These are phyloP conservation scores for Folsomia candida DNA, from an alignment of 2,888 invertebrate species.

Conservation along the genomic window DNA sequence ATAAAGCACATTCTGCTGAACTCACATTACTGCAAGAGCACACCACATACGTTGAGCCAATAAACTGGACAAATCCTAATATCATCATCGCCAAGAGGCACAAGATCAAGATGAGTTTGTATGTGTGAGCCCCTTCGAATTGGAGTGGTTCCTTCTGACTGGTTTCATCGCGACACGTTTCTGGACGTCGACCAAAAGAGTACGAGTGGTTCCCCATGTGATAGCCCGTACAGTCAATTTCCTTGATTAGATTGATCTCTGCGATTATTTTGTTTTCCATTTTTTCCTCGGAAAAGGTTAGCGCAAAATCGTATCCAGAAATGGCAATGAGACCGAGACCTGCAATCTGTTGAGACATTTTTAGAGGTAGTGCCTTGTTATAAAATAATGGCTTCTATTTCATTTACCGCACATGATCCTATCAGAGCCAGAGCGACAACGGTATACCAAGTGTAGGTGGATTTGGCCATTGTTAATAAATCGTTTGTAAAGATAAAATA, in stretches of 20 bases:
- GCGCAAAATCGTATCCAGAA: background rate
- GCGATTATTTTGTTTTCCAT: background rate
- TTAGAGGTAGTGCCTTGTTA: background rate
- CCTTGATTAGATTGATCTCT: constrained; percentile 7
- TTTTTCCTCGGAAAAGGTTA: constrained; percentile 2
- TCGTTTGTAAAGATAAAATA: too few species aligned
- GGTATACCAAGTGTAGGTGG: constrained; percentile 7
- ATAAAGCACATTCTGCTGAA: background rate
- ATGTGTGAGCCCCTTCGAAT: constrained; percentile 1
- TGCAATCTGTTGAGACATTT: background rate
- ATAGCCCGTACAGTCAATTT: background rate
- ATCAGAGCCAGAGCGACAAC: background rate
- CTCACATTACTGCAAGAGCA: constrained; percentile 3
- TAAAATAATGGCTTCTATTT: too few species aligned
- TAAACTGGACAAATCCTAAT: constrained; percentile 9
- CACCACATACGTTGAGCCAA: background rate
- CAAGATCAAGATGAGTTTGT: background rate
- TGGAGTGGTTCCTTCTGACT: background rate
- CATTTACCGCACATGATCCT: background rate
- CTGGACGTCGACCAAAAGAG: background rate
- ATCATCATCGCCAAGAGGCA: background rate
- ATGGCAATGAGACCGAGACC: background rate
- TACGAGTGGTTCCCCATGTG: background rate
- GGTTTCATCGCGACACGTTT: background rate
- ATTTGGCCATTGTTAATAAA: background rate